Percentiles rank a stretch among this genome's conserved stretches.
phyloP scores from a whole-genome alignment of 2,113 vertebrate genomes.

The Phyllopteryx taeniolatus region DNA sequence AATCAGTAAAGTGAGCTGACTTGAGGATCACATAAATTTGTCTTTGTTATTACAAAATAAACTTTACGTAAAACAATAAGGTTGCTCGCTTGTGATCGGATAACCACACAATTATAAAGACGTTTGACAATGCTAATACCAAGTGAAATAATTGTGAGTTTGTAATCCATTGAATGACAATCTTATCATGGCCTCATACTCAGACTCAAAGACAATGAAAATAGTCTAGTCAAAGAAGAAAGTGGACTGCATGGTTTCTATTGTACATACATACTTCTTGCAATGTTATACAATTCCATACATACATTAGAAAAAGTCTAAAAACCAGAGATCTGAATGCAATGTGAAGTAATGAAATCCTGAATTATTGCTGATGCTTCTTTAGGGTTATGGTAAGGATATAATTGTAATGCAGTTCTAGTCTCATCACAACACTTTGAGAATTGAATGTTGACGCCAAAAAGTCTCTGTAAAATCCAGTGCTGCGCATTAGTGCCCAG shows the following conservation, averaged over 20 bases:
- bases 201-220: no score
- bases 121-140: not conserved
- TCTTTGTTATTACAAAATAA: not conserved
- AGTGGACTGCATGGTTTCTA: no score
- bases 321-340: no score
- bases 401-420: not conserved
- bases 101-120: not conserved
- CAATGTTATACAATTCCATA: no score
- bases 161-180: not conserved
- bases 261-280: no score
- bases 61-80: not conserved
- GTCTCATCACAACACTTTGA: not conserved
- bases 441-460: no score
- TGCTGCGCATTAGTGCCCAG: not conserved
- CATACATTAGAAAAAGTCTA: no score
- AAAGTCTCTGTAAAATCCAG: not conserved
- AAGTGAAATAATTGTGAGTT: no score
- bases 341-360: no score
- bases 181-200: no score
- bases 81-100: not conserved
- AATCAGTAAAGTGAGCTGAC: not conserved
- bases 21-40: not conserved
- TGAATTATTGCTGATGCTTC: no score
- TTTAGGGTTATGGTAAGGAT: not conserved
- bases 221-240: no score